Evolutionary conservation across 2,888 invertebrate genomes (phyloP).

Genomic region (Venusia cambrica): DNA sequence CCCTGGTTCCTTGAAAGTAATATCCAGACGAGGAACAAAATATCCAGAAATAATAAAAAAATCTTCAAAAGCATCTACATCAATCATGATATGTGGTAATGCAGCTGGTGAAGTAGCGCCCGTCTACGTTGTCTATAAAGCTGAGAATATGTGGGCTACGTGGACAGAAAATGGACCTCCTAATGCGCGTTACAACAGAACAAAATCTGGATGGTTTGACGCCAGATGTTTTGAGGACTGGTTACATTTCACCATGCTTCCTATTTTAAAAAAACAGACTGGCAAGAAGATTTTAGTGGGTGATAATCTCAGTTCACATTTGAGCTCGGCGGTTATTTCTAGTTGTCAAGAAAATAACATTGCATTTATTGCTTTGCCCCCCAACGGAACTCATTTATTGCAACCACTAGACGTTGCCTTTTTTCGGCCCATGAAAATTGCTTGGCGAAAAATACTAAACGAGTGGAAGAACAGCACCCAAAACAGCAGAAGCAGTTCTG

Average conservation of each 20-base stretch:
- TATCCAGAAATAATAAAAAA: conserved; percentile 18
- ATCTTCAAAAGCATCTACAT: conserved; percentile 14
- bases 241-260: not conserved
- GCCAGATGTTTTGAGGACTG: conserved; percentile 7
- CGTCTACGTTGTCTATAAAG: conserved; percentile 11
- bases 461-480: conserved; percentile 13
- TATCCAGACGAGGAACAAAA: conserved; percentile 14
- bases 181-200: conserved; percentile 16
- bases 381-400: conserved; percentile 15
- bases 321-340: not conserved
- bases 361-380: conserved; percentile 8
- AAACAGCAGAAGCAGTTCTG: conserved; percentile 13
- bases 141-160: conserved; percentile 17
- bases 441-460: conserved; percentile 18
- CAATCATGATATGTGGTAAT: conserved; percentile 12
- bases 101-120: conserved; percentile 15
- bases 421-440: conserved; percentile 21
- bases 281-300: not conserved
- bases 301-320: not conserved
- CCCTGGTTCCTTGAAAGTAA: conserved; percentile 16
- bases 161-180: conserved; percentile 17
- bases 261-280: not conserved
- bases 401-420: conserved; percentile 22
- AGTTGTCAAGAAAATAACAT: conserved; percentile 8
- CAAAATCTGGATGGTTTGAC: conserved; percentile 22